Base-by-base conservation (phyloP, 1,140 invertebrate genomes). In the Sweltsa coloradensis region DNA sequence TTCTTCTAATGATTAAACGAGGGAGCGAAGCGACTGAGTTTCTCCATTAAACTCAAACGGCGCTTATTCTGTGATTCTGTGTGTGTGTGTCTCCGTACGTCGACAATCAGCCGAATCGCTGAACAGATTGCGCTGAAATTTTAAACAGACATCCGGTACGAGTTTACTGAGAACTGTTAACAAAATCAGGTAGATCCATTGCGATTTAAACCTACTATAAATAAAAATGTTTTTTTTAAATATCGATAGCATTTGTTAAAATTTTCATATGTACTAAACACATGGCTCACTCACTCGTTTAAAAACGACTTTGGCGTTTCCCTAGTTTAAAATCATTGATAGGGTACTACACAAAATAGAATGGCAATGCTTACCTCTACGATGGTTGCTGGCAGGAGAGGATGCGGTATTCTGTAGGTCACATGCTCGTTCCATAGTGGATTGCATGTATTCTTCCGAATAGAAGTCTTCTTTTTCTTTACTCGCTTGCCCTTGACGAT, bases 391-490 rank as follows among this genome's bases (percentile, higher is more conserved):
- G 76, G 69, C 2, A 88, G 65, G 55, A 74, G 74, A 27, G 70
- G 68, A 4, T 83, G 76, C 39, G 83, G 68, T 55, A 93, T 72
- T 63, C 90, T 93, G 63, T 95, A 96, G 11, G 85, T 81, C 53
- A 94, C 78, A 3, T 89, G 88, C 65, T 96, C 90, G 63, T 95
- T 94, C 85, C 93, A 96, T 6, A 91, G 83, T n/a, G 91, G 90
- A 69, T 89, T 87, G 29, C 79, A 74, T 11, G 82, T 88, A 57
- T 83, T 81, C 62, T 90, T 84, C 47, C 87, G 79, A 40, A 89
- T 83, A 22, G 86, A 85, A 3, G 84, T 85, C 62, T 86, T 87
- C 59, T 90, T 93, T 74, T 94, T 94, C 67, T 95, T 96, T n/a
- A 82, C 74, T 45, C 76, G 72, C 56, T 83, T 87, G 19, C 87